Evolutionary conservation across 2,797 vertebrate species (phyloP), one percentile per base, ranked within the genome.

Genomic region (Anisognathus igniventris): DNA sequence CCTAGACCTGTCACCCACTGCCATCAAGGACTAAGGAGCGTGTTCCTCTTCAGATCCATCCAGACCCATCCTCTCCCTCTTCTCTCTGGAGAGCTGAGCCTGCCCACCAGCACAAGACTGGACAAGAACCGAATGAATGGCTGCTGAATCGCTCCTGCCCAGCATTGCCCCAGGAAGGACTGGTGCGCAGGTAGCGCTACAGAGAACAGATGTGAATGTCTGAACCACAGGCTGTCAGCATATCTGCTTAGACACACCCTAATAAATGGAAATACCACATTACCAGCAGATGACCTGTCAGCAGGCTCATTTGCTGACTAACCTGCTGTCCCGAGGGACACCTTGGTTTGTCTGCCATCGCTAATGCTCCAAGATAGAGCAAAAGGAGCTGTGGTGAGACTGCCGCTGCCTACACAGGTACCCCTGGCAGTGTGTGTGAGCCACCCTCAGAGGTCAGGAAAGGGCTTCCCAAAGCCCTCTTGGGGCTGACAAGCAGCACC

Each of bases 301-400:
- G 66, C 58, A 84, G 74, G 54, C 31, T 92, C 66, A 40, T 86
- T 86, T 72, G 28, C 72, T 88, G 58, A 66, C 73, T 81, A 78
- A 80, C 17, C 14, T 37, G 44, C 67, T 65, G 33, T 56, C 79
- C 58, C 17, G 12, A 80, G 58, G 65, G 76, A 39, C 53, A 45
- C 42, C 23, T 67, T 13, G 7, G 12, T 61, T 62, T 84, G 24
- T 54, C 74, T 64, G 23, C 56, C 54, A 44, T 64, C 39, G 7
- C 31, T 40, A 54, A 33, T 44, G 65, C 62, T 80, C 65, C 30
- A 50, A 57, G 45, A 54, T 7, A 1, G 13, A 80, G 35, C n/a
- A 17, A 75, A 74, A 71, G 30, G 22, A 61, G 8, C 31, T 68
- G 33, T 24, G 75, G 23, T 1, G 4, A 66, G 20, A 7, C 61